Conservation (phyloP, 2,113 vertebrate species). For the Scopus umbretta region DNA sequence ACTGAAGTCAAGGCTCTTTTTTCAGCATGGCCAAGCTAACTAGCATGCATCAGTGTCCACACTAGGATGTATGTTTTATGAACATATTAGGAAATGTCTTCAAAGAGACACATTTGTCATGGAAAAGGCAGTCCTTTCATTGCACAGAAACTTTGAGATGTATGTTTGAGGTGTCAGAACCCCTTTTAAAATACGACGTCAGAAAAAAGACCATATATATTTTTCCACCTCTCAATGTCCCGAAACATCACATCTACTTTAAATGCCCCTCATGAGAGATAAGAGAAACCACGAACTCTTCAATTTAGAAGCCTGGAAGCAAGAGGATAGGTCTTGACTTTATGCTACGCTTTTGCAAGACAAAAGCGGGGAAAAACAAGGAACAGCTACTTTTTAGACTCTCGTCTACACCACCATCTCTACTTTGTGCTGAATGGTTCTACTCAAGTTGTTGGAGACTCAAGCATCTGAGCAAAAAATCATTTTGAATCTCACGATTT, state of each 20-base stretch:
- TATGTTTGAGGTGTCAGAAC: background rate
- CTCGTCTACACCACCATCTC: background rate
- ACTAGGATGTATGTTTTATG: background rate
- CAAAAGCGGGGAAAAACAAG: background rate
- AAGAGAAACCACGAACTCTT: background rate
- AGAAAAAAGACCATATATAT: background rate
- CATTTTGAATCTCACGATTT: background rate
- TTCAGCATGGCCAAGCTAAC: background rate
- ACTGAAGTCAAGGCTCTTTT: background rate
- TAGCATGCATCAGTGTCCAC: background rate
- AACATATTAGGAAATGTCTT: background rate
- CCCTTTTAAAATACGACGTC: background rate
- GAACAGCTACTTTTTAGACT: background rate
- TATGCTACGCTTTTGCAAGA: background rate
- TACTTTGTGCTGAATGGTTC: background rate
- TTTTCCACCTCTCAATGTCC: background rate
- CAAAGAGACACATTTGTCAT: background rate
- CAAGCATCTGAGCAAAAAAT: background rate
- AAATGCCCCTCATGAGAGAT: background rate
- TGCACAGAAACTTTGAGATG: background rate
- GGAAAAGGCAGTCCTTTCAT: background rate
- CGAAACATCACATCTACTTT: background rate
- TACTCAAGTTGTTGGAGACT: background rate
- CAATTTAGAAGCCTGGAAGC: background rate
- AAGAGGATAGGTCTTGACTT: background rate